phyloP scores from a whole-genome alignment of 2,888 invertebrate species.

The Thera britannica region DNA sequence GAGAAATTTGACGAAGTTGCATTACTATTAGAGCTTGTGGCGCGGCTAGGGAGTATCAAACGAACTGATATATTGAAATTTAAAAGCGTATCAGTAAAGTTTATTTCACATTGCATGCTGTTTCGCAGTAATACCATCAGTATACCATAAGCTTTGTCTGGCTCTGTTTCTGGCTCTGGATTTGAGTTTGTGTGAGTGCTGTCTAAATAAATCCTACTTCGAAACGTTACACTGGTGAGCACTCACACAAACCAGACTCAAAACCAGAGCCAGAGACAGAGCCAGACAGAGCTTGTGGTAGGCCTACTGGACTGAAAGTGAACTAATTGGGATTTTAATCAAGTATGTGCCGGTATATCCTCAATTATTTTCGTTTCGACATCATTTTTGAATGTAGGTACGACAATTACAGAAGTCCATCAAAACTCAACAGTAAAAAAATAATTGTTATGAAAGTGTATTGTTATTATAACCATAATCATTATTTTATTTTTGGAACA shows the following conservation, averaged over 20 bases:
- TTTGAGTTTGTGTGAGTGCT: no score
- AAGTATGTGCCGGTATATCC: conserved; percentile 4
- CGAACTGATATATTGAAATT: no score
- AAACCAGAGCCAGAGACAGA: no score
- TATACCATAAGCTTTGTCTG: no score
- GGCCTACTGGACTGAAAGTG: not conserved
- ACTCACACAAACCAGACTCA: no score
- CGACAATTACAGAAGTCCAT: conserved; percentile 2
- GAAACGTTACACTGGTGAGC: no score
- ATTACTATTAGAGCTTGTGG: no score
- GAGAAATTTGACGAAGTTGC: no score
- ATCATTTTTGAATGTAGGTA: conserved; percentile 8
- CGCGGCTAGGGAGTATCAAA: no score
- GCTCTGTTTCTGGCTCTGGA: no score
- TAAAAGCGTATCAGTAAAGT: not conserved
- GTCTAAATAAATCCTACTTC: no score
- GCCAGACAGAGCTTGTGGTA: no score
- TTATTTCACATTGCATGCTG: not conserved
- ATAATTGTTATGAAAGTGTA: conserved; percentile 3
- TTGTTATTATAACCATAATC: not conserved
- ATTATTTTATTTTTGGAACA: not conserved
- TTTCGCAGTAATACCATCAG: not conserved
- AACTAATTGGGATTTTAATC: conserved; percentile 24
- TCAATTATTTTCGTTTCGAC: conserved; percentile 20
- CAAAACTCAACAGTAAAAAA: conserved; percentile 7